Evolutionary conservation across 2,888 invertebrate species (phyloP).

Genomic region (Liopterus haemorrhoidalis): DNA sequence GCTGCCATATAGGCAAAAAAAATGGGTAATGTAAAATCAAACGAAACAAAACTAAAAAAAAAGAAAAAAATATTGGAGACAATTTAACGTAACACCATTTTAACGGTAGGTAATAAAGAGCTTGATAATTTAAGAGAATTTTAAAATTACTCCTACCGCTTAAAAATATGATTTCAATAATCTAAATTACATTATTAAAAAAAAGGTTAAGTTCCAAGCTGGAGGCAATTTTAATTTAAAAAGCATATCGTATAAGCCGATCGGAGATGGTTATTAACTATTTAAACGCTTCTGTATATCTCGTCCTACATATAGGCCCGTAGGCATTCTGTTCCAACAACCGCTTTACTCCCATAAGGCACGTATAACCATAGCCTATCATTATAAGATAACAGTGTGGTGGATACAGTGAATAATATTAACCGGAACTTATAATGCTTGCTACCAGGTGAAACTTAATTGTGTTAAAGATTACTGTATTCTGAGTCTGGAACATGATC

Average conservation of each 20-base stretch:
- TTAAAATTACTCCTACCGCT: no score
- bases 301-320: slow-evolving; percentile 14
- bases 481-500: slow-evolving; percentile 19
- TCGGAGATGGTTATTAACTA: slow-evolving; percentile 21
- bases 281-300: slow-evolving; percentile 20
- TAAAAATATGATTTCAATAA: no score
- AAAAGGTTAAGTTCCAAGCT: no score
- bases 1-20: no score
- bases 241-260: slow-evolving; percentile 17
- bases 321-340: slow-evolving; percentile 9
- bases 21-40: no score
- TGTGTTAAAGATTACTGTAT: slow-evolving; percentile 13
- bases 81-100: no score
- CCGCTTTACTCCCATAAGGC: slow-evolving; percentile 16
- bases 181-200: no score
- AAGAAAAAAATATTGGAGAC: no score
- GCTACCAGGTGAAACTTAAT: slow-evolving; percentile 9
- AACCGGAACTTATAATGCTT: no score
- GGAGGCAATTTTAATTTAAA: slow-evolving; percentile 17
- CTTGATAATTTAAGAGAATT: no score
- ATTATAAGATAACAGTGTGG: slow-evolving; percentile 12
- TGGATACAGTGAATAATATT: slow-evolving; percentile 15
- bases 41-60: no score
- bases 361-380: slow-evolving; percentile 14
- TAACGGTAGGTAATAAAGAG: no score